Evolutionary conservation across 1,140 invertebrate species (phyloP).

Genomic region (Calliphora vicina): DNA sequence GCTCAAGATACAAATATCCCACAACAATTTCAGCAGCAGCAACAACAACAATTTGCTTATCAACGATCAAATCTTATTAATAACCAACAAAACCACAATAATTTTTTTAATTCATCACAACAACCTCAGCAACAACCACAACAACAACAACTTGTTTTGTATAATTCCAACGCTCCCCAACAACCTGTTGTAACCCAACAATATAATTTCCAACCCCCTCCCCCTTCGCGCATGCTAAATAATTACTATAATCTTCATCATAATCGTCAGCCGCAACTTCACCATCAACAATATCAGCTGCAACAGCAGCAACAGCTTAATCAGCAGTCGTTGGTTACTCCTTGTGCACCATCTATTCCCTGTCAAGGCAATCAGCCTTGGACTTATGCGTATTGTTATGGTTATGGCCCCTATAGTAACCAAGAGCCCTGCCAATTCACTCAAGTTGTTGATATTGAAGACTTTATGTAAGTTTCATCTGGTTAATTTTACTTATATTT

Average conservation of each 20-base stretch:
- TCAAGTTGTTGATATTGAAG: constrained; percentile 71
- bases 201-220: neutral
- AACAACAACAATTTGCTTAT: constrained; percentile 13
- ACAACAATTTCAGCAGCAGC: constrained; percentile 35
- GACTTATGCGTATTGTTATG: constrained; percentile 72
- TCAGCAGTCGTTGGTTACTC: neutral
- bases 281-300: neutral
- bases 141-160: constrained; percentile 21
- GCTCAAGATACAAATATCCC: no score
- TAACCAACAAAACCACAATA: neutral
- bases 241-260: neutral
- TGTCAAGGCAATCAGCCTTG: constrained; percentile 67
- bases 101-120: neutral
- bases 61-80: neutral
- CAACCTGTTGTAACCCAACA: neutral
- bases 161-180: neutral
- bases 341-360: constrained; percentile 51
- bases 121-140: neutral
- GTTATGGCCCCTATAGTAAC: constrained; percentile 60
- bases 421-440: constrained; percentile 69
- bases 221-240: neutral
- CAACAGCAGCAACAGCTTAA: neutral
- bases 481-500: neutral
- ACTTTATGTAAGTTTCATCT: constrained; percentile 72
- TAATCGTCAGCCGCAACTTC: neutral